A percentile compares a stretch with the other conserved stretches of the same genome.
phyloP scores from a whole-genome alignment of 2,797 vertebrate species.

The Cygnus olor region DNA sequence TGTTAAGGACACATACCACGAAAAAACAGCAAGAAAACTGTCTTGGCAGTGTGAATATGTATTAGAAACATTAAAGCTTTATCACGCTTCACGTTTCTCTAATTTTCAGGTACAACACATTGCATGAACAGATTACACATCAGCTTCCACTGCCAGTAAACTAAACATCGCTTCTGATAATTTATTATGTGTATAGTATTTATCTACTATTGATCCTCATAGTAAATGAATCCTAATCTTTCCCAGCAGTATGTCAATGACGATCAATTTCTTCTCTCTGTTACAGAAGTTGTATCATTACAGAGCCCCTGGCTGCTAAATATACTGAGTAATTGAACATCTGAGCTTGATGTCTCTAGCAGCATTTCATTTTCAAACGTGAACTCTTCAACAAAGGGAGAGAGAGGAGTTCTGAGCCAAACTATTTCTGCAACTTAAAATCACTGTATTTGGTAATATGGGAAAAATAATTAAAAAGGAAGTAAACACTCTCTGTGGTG shows the following conservation, averaged over 20 bases:
- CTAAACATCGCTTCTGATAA: not conserved
- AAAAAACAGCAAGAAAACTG: not conserved
- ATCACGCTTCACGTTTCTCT: not conserved
- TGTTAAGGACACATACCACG: not conserved
- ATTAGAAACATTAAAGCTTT: not conserved
- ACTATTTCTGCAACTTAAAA: slow-evolving; percentile 1
- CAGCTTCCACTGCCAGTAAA: not conserved
- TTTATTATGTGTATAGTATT: not conserved
- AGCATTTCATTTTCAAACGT: not conserved
- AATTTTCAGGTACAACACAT: not conserved
- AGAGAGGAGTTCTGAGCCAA: not conserved
- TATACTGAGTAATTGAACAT: not conserved
- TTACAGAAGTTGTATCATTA: not conserved
- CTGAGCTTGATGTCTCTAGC: not conserved
- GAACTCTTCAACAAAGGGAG: not conserved
- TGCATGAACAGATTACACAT: not conserved
- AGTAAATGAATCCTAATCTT: not conserved
- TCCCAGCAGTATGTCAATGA: not conserved
- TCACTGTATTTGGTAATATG: not conserved
- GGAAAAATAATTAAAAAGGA: not conserved
- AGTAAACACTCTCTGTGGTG: not conserved
- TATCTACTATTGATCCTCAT: not conserved
- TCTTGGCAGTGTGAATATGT: not conserved
- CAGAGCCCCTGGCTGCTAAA: not conserved
- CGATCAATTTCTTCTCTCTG: not conserved